Conservation (phyloP, 2,888 invertebrate genomes). For the Pecten maximus region DNA sequence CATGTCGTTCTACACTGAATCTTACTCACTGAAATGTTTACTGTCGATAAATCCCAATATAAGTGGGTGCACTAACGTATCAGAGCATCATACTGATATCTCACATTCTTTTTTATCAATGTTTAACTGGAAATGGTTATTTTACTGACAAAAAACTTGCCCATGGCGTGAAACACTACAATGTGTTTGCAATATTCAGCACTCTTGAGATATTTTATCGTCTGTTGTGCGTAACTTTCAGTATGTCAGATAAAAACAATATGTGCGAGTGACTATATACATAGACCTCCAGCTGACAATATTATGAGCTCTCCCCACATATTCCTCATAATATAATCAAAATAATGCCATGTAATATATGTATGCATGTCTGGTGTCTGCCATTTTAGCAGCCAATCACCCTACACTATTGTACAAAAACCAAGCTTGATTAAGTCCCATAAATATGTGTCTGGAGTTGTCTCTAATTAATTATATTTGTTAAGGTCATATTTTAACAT, state of each 20-base stretch:
- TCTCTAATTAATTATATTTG: too few species aligned
- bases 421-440: too few species aligned
- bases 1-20: background rate
- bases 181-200: constrained; percentile 21
- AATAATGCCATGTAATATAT: background rate
- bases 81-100: background rate
- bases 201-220: background rate
- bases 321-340: background rate
- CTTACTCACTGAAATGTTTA: constrained; percentile 22
- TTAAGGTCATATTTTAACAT: too few species aligned
- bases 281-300: background rate
- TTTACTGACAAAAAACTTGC: background rate
- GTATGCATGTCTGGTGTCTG: background rate
- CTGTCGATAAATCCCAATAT: background rate
- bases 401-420: too few species aligned
- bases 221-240: background rate
- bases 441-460: too few species aligned
- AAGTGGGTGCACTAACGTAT: background rate
- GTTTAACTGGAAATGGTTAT: background rate
- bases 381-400: too few species aligned
- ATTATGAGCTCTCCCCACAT: background rate
- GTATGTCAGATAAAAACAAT: background rate
- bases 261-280: background rate
- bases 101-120: background rate
- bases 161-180: background rate